phyloP scores from a whole-genome alignment of 1,140 invertebrate species.

The Papilio polyxenes region DNA sequence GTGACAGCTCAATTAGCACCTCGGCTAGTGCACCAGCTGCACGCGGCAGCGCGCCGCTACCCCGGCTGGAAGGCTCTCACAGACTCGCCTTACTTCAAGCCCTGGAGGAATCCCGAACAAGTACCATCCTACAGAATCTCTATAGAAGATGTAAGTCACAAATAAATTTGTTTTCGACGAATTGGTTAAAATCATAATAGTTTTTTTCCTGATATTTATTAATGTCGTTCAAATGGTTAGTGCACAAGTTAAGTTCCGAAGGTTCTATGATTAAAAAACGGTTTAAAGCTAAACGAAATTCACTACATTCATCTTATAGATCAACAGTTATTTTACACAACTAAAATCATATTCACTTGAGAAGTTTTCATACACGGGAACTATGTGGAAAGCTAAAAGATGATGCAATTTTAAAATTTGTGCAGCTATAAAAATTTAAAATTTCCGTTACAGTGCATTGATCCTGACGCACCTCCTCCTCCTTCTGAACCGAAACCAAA shows the following conservation, averaged over 20 bases:
- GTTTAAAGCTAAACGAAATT: too few species aligned
- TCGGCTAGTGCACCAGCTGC: constrained; percentile 89
- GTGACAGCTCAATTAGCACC: constrained; percentile 93
- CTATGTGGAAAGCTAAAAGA: too few species aligned
- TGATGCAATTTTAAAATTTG: not conserved
- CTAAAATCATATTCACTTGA: too few species aligned
- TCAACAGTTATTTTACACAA: too few species aligned
- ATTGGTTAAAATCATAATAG: too few species aligned
- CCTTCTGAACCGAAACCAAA: constrained; percentile 67
- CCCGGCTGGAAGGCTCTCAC: constrained; percentile 87
- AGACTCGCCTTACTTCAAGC: constrained; percentile 88
- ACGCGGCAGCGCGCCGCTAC: constrained; percentile 90
- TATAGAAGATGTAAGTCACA: constrained; percentile 83
- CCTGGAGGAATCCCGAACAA: constrained; percentile 94
- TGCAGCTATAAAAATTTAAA: not conserved
- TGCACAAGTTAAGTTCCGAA: too few species aligned
- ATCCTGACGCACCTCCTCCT: constrained; percentile 70
- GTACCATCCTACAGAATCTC: constrained; percentile 85
- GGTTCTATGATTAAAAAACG: too few species aligned
- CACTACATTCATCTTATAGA: too few species aligned
- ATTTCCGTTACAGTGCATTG: constrained; percentile 65
- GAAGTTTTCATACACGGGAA: too few species aligned
- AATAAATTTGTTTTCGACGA: not conserved
- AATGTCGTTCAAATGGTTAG: too few species aligned
- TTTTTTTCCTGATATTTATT: too few species aligned